Conservation (phyloP, 2,113 vertebrate genomes). For the Oceanodroma tethys region DNA sequence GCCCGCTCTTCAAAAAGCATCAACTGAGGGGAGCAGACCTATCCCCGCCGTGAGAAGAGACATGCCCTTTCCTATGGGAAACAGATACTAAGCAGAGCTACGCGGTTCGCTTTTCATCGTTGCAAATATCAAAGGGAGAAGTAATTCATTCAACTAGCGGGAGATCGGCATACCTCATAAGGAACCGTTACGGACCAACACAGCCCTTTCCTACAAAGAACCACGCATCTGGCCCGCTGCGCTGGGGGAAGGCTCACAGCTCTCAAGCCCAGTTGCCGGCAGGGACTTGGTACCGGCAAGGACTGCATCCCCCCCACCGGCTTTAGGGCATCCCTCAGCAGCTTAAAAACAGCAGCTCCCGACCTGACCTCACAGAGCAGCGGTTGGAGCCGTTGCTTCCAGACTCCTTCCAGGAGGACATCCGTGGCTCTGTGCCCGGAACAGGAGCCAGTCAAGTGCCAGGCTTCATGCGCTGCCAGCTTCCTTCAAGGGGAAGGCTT, state of each 20-base stretch:
- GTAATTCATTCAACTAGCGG: neutral
- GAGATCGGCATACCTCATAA: neutral
- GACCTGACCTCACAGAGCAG: neutral
- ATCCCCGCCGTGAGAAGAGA: neutral
- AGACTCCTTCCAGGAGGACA: neutral
- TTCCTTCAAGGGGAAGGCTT: neutral
- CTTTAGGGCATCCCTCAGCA: neutral
- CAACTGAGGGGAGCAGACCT: neutral
- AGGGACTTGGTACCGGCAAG: neutral
- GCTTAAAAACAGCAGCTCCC: neutral
- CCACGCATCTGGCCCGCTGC: neutral
- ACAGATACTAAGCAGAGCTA: neutral
- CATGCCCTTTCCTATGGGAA: neutral
- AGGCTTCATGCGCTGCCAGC: neutral
- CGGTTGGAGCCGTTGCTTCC: neutral
- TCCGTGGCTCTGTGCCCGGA: neutral
- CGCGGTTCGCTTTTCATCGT: fast-evolving
- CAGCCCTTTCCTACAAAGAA: neutral
- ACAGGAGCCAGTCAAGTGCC: neutral
- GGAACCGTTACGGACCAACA: fast-evolving
- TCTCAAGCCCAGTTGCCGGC: neutral
- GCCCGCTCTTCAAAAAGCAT: neutral
- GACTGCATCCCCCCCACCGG: neutral
- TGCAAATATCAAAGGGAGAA: neutral
- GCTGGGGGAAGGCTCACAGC: neutral